A percentile compares a stretch with the other conserved stretches of the same genome.
Conservation (phyloP, 1,140 invertebrate genomes). For the Stegodyphus mimosarum region DNA sequence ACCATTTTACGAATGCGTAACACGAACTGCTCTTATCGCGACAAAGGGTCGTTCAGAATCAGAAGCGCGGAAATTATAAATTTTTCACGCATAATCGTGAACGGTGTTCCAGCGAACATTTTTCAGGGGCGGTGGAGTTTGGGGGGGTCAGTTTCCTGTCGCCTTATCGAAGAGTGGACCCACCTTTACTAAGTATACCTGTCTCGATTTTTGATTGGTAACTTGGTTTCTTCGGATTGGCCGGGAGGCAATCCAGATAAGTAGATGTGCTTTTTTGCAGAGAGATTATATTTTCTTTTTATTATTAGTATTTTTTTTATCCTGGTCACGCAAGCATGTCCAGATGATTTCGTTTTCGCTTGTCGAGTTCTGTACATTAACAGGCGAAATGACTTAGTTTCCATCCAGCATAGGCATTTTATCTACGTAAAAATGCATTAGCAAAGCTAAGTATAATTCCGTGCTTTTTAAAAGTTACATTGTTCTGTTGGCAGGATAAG, state of each 20-base stretch:
- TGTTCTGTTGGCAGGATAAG: too few species aligned
- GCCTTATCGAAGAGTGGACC: conserved; percentile 36
- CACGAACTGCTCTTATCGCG: conserved; percentile 26
- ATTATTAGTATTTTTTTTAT: neutral
- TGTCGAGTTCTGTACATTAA: too few species aligned
- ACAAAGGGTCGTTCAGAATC: conserved; percentile 1
- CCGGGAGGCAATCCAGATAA: conserved; percentile 48
- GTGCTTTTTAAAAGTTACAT: too few species aligned
- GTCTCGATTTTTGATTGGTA: conserved; percentile 56
- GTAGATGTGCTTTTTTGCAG: conserved; percentile 17
- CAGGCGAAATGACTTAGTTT: too few species aligned
- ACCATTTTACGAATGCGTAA: conserved; percentile 8
- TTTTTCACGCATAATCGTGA: conserved; percentile 15
- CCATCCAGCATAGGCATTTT: too few species aligned
- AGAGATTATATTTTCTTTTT: neutral
- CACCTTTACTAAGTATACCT: conserved; percentile 31
- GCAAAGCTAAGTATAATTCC: too few species aligned
- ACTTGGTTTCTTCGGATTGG: conserved; percentile 19
- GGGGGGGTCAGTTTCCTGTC: conserved; percentile 12
- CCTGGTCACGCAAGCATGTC: too few species aligned
- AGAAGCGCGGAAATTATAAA: conserved; percentile 41
- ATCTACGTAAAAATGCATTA: too few species aligned
- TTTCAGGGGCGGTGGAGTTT: too few species aligned
- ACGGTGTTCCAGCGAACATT: too few species aligned
- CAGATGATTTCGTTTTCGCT: too few species aligned